A percentile compares a stretch with the other conserved stretches of the same genome.
Evolutionary conservation across 2,888 invertebrate species (phyloP).

Genomic region (Morpho helenor): DNA sequence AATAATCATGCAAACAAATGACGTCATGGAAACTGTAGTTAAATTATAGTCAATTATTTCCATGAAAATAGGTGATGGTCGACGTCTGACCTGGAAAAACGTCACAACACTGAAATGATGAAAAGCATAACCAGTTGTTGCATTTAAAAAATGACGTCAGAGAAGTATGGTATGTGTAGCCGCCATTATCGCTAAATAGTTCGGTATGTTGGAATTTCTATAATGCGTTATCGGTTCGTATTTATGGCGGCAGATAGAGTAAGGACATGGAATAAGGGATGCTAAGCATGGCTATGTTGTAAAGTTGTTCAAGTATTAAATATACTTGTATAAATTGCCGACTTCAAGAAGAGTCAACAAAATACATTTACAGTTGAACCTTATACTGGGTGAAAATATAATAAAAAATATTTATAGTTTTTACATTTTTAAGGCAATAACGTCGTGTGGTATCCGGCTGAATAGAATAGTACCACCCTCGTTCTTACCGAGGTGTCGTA

Average conservation of each 20-base stretch:
- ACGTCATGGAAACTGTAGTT: constrained; percentile 3
- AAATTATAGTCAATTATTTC: constrained; percentile 8
- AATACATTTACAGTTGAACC: no score
- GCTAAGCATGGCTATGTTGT: no score
- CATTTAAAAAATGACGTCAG: constrained; percentile 1
- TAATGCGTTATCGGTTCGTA: constrained; percentile 7
- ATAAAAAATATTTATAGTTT: no score
- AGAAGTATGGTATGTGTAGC: background rate
- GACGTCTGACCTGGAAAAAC: constrained; percentile 7
- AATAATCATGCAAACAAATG: background rate
- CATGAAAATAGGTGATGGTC: constrained; percentile 14
- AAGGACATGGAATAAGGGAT: constrained; percentile 2
- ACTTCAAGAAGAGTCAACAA: no score
- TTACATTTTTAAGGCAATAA: no score
- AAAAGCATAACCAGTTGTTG: background rate
- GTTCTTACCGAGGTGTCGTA: no score
- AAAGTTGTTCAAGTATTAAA: no score
- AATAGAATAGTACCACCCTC: no score
- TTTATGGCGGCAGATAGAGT: constrained; percentile 9
- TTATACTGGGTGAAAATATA: no score
- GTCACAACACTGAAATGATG: constrained; percentile 3
- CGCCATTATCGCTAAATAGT: constrained; percentile 6
- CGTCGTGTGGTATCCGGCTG: no score
- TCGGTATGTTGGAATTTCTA: constrained; percentile 1
- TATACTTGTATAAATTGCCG: no score